Evolutionary conservation across 2,888 invertebrate species (phyloP), one percentile per base, ranked within the genome.

Genomic region (Cyaniris semiargus): DNA sequence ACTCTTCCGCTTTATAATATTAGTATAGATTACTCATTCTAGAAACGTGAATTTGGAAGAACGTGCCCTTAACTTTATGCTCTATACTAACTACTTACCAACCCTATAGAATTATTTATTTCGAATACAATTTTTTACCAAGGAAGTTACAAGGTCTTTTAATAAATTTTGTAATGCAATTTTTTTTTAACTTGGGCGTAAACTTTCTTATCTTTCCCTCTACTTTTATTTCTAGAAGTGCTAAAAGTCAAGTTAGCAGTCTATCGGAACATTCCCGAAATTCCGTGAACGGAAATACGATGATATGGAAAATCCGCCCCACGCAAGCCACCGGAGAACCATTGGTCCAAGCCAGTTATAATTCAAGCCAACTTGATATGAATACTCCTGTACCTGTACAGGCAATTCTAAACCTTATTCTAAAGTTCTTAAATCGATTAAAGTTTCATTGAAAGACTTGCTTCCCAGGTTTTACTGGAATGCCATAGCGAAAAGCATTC

Each of bases 331-430:
- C 71, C 21, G 71, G 38, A 71, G 71, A 71, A 21, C 38, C 38
- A 38, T 34, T 18, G 34, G 71, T 38, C 71, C 38, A 71, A 71
- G 34, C 71, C 38, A 71, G 34, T 71, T 71, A 71, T 71, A 71
- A 71, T 71, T 71, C 71, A 71, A 38, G n/a, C 38, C 38, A 34
- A 71, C 71, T 38, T 71, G 71, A 71, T 38, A 38, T 71, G 13
- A 34, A 38, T 8, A 34, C n/a, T 21, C 34, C 18, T 3, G n/a
- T n/a, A 38, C 10, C 44, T 3, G 10, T 44, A 34, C n/a, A 3
- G n/a, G 8, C 71, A 10, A 38, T 21, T n/a, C 18, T 38, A n/a
- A 13, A 38, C n/a, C 70, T 38, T 70, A 70, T 3, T n/a, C 7
- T 71, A 1, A 38, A 34, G 13, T 71, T 21, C n/a, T 18, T 31